phyloP scores from a whole-genome alignment of 2,888 invertebrate genomes.

The Andrena camellia region DNA sequence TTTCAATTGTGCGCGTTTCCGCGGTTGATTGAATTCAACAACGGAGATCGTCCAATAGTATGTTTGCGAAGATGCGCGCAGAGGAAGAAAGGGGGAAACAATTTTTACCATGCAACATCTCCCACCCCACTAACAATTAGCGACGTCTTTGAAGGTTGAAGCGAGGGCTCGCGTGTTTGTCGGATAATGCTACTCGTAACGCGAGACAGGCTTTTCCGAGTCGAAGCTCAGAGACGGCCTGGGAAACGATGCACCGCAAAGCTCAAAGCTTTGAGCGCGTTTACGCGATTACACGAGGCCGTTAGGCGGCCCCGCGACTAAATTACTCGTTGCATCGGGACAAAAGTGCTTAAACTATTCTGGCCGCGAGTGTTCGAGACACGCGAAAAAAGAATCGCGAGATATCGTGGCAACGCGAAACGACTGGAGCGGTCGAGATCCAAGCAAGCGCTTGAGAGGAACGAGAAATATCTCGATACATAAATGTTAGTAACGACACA shows the following conservation, averaged over 20 bases:
- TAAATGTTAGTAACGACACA: no score
- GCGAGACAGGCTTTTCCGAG: slow-evolving; percentile 14
- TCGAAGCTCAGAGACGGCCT: not conserved
- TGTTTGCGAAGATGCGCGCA: not conserved
- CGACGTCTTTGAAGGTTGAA: slow-evolving; percentile 12
- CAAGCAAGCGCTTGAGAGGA: not conserved
- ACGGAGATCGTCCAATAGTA: not conserved
- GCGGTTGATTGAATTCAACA: not conserved
- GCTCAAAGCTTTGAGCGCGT: slow-evolving; percentile 19
- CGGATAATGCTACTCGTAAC: slow-evolving; percentile 15
- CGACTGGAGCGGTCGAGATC: not conserved
- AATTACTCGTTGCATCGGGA: not conserved
- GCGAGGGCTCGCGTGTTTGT: slow-evolving; percentile 2
- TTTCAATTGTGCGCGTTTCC: not conserved
- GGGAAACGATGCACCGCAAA: not conserved
- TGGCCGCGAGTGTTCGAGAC: not conserved
- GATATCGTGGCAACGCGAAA: not conserved
- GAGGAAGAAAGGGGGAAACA: not conserved
- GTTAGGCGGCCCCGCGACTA: slow-evolving; percentile 2
- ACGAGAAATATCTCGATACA: not conserved
- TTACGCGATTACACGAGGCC: slow-evolving; percentile 13
- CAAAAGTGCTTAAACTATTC: not conserved
- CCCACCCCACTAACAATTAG: not conserved
- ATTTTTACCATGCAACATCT: not conserved
- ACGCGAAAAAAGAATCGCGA: not conserved